A percentile compares a stretch with the other conserved stretches of the same genome.
Evolutionary conservation across 2,113 vertebrate genomes (phyloP).

Genomic region (Apodemus speciosus): DNA sequence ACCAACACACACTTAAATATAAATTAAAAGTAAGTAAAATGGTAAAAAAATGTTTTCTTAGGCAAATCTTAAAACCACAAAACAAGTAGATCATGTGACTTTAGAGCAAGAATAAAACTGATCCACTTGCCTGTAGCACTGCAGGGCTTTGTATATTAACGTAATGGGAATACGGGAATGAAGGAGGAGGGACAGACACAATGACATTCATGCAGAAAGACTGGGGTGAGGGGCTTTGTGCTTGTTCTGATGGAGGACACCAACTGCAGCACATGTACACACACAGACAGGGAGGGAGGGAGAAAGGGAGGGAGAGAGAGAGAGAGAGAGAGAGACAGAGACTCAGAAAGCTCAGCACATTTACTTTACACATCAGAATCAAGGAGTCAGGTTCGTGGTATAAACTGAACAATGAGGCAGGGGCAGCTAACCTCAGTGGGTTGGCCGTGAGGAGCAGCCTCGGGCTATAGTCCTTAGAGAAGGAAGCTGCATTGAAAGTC

Average conservation of each 20-base stretch:
- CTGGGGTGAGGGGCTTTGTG: too few species aligned
- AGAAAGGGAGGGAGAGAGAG: too few species aligned
- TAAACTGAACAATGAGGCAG: not conserved
- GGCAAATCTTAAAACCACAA: not conserved
- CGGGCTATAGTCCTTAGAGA: not conserved
- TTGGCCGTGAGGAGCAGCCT: not conserved
- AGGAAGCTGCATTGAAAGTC: not conserved
- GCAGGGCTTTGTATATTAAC: not conserved
- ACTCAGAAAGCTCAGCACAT: not conserved
- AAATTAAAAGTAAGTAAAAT: too few species aligned
- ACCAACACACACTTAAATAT: not conserved
- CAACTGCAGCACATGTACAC: not conserved
- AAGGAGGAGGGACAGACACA: not conserved
- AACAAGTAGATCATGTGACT: not conserved
- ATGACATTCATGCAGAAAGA: not conserved
- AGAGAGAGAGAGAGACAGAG: too few species aligned
- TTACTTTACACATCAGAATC: not conserved
- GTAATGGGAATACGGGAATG: not conserved
- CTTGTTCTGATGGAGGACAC: not conserved
- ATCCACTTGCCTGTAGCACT: not conserved
- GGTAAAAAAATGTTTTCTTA: too few species aligned
- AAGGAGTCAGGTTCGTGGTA: not conserved
- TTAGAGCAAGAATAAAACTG: not conserved
- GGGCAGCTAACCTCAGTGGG: not conserved
- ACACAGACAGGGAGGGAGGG: too few species aligned